Conservation (phyloP, 2,797 vertebrate genomes). For the Todus mexicanus region DNA sequence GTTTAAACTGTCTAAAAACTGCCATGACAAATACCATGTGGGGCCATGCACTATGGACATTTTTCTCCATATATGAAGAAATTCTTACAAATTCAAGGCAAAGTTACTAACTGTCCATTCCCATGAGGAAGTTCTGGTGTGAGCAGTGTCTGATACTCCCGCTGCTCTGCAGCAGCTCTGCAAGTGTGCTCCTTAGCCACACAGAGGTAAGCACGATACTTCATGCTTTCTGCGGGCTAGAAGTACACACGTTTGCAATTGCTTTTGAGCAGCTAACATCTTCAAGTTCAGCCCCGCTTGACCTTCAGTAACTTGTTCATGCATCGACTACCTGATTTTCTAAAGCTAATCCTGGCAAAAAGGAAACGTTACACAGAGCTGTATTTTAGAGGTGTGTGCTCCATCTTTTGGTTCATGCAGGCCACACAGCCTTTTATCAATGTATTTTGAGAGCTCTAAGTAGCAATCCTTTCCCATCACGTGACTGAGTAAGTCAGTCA, state of each 20-base stretch:
- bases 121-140: neutral
- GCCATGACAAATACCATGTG: neutral
- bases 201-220: neutral
- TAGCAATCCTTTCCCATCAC: neutral
- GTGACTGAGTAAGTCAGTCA: constrained; percentile 33
- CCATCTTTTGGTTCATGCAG: constrained; percentile 57
- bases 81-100: neutral
- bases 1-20: neutral
- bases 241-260: neutral
- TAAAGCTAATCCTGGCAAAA: neutral
- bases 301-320: constrained; percentile 13
- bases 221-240: neutral
- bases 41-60: neutral
- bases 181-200: neutral
- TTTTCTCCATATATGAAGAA: neutral
- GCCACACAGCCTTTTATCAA: constrained; percentile 53
- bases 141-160: neutral
- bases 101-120: neutral
- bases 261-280: constrained; percentile 12
- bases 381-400: constrained; percentile 61
- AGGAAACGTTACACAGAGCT: neutral
- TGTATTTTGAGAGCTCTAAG: constrained; percentile 4
- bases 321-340: neutral
- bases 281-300: neutral
- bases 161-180: neutral